phyloP scores from a whole-genome alignment of 2,888 invertebrate genomes.

The Loripinus fragilis region DNA sequence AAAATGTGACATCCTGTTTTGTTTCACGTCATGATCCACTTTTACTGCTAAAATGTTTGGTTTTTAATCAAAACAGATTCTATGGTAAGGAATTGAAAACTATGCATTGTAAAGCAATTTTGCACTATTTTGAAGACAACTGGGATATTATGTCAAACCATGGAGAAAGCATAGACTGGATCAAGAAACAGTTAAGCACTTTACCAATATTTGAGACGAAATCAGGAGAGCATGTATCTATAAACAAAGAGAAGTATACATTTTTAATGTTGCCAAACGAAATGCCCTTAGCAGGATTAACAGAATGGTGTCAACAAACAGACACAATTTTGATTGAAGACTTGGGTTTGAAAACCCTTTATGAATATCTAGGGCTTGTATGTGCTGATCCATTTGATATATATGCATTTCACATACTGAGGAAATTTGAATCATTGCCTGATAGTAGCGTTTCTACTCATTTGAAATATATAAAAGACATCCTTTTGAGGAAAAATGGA shows the following conservation, averaged over 20 bases:
- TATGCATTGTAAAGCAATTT: background rate
- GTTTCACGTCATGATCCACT: background rate
- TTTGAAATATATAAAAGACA: slow-evolving; percentile 23
- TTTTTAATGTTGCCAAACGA: too few species aligned
- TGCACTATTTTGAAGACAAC: background rate
- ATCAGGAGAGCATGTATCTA: too few species aligned
- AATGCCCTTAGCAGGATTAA: slow-evolving; percentile 44
- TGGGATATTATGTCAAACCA: background rate
- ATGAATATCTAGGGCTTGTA: slow-evolving; percentile 12
- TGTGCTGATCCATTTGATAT: slow-evolving; percentile 11
- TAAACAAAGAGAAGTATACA: too few species aligned
- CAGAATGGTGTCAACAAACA: slow-evolving; percentile 36
- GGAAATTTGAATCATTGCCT: slow-evolving; percentile 14
- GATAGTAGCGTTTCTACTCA: slow-evolving; percentile 1
- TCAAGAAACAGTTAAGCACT: too few species aligned
- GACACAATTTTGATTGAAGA: slow-evolving; percentile 29
- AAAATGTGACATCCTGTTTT: too few species aligned
- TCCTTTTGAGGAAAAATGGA: background rate
- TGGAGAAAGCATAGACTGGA: too few species aligned
- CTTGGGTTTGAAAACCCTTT: background rate
- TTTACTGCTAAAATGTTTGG: background rate
- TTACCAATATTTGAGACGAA: too few species aligned
- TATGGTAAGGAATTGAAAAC: background rate
- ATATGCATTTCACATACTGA: slow-evolving; percentile 22
- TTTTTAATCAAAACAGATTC: background rate